These are phyloP conservation scores for Phymanthus crucifer DNA, from an alignment of 92 coral and sea anemone genomes.

Conservation along the genomic window DNA sequence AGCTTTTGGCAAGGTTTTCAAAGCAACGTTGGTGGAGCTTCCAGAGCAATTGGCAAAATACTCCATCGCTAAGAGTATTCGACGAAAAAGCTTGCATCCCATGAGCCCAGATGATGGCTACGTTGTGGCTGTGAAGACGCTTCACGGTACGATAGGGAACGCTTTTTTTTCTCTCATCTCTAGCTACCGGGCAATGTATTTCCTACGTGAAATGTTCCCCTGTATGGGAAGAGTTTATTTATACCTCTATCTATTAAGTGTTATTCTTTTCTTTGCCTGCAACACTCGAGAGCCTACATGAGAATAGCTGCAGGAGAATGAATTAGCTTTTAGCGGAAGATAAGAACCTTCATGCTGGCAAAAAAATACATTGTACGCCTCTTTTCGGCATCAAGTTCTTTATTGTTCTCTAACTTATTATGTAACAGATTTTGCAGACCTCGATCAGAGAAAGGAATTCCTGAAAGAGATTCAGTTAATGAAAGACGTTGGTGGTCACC, in stretches of 20 bases:
- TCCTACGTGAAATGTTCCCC: too few species aligned
- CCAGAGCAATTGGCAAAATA: slow-evolving; percentile 41
- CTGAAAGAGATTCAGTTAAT: slow-evolving; percentile 81
- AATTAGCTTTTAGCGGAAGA: neutral
- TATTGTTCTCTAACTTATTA: neutral
- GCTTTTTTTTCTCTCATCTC: too few species aligned
- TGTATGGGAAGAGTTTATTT: too few species aligned
- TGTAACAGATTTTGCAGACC: slow-evolving; percentile 52
- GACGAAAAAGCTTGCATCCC: slow-evolving; percentile 28
- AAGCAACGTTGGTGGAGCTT: slow-evolving; percentile 43
- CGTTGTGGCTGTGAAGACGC: slow-evolving; percentile 60
- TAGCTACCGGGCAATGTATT: too few species aligned
- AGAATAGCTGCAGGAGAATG: too few species aligned
- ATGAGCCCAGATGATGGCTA: slow-evolving; percentile 26
- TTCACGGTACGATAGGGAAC: slow-evolving; percentile 38
- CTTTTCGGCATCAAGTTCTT: neutral
- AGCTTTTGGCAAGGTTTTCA: slow-evolving; percentile 81
- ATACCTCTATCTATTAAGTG: too few species aligned
- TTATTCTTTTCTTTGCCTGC: too few species aligned
- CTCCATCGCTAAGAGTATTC: slow-evolving; percentile 23
- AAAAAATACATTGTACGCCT: neutral
- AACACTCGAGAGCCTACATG: too few species aligned
- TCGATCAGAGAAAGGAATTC: slow-evolving; percentile 70
- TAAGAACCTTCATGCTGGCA: neutral
- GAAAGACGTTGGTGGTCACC: slow-evolving; percentile 82